Evolutionary conservation across 2,888 invertebrate species (phyloP), one percentile per base, ranked within the genome.

Genomic region (Drosophila eohydei): DNA sequence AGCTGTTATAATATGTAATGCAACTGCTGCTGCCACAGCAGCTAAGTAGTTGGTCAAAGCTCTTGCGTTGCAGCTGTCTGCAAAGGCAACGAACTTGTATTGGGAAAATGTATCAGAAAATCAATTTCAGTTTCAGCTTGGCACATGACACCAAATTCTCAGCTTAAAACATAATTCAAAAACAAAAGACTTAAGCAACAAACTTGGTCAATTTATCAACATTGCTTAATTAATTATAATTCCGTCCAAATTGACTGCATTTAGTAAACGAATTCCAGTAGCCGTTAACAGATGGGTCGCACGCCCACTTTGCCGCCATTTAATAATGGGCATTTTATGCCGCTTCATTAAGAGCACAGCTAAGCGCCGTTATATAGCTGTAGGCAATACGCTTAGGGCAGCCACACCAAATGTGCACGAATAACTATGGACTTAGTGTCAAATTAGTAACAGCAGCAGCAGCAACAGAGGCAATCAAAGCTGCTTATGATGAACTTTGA

Each of bases 11-110:
- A 38, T 43, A 69, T 60, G 48, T 58, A 72, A 63, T 72, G 60
- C 41, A 9, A 36, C 11, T 40, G 26, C 41, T 40, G 38, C 62
- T 26, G 54, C 41, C 40, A 56, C 56, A 44, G 57, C 56, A 36
- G 51, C 59, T 67, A 48, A 71, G 38, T 48, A 44, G 48, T 67
- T 58, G 64, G 43, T 34, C 66, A 56, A 62, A 67, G 48, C 61
- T 43, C 28, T 9, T 59, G 54, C 60, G 46, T 34, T 44, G 63
- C 21, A 21, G 21, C 52, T 48, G 66, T 48, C 50, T 60, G 77
- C 61, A 69, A 58, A 61, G 74, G 50, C 77, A 77, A 74, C 78
- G 77, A 77, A 77, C 77, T 77, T 73, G 30, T 4, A 30, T 30
- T 2, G n/a, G 9, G 30, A 5, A 16, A 11, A 21, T 44, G 43